Base-by-base conservation (phyloP, 2,888 invertebrate genomes). In the Coelopa pilipes region DNA sequence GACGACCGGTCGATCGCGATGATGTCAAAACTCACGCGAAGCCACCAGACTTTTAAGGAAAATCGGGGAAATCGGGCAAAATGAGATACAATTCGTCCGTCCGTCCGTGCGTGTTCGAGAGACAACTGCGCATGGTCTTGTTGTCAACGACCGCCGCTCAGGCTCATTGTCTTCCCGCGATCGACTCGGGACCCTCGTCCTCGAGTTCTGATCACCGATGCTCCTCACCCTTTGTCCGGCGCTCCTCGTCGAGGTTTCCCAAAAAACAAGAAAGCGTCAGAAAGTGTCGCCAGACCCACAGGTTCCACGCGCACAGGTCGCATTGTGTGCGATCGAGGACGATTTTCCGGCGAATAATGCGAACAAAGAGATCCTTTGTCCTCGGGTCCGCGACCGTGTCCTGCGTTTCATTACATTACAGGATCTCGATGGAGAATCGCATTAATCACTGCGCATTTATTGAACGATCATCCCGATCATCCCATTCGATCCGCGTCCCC, bases 361-460 rank as follows among this genome's bases (percentile, higher is more conserved):
- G 12, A 34, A 53, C 70, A 49, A 59, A 46, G 34, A n/a, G 47
- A 60, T 60, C 49, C 49, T 47, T 45, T 59, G 53, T 53, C 45
- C 21, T 45, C 67, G 34, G 45, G 13, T 12, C 24, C 49, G 46
- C 47, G 19, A 15, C 50, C 34, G 15, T 24, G 19, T 50, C 49
- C 59, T 53, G 49, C 9, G 67, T 73, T 74, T 72, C 76, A 77
- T 78, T 78, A 76, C 73, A 72, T n/a, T n/a, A n/a, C n/a, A 78
- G 77, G 75, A 80, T 78, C 76, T 67, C 71, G 70, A 73, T 74
- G 75, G 24, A 50, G 78, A 77, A 77, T 77, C 78, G 70, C 78
- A 80, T 80, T 79, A 78, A 80, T 78, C 79, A 80, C 75, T 74
- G 49, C 47, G 19, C 34, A 34, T 63, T 70, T 66, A 47, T 70